Conservation (phyloP, 2,113 vertebrate genomes). For the Eretmochelys imbricata region DNA sequence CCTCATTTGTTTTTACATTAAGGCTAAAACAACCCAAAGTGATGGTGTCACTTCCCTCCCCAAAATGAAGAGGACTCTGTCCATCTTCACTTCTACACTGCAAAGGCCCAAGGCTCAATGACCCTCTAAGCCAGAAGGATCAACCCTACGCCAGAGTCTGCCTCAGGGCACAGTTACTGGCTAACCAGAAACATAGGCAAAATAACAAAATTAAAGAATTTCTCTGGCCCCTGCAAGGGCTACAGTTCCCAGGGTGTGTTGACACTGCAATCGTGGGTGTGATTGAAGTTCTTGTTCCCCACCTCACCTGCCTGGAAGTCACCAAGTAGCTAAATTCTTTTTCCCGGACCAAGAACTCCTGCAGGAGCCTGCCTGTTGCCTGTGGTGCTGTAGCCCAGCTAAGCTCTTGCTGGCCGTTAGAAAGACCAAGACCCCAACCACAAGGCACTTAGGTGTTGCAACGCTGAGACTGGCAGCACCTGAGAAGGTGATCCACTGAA, state of each 20-base stretch:
- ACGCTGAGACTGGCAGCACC: not conserved
- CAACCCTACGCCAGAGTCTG: accelerated
- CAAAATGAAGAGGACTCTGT: not conserved
- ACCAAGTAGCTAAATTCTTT: not conserved
- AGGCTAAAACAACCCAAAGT: not conserved
- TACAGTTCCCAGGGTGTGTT: not conserved
- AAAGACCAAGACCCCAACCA: not conserved
- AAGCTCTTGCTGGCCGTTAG: not conserved
- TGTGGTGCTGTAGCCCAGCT: not conserved
- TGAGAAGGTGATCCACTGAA: not conserved
- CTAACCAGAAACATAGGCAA: not conserved
- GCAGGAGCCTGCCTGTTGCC: not conserved
- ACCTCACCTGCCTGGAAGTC: too few species aligned
- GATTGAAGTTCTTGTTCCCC: not conserved
- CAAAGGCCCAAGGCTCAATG: not conserved
- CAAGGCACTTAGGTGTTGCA: not conserved
- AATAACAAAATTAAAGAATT: not conserved
- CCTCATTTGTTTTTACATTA: not conserved
- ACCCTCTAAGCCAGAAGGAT: not conserved
- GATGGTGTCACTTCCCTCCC: not conserved
- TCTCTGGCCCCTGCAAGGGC: not conserved
- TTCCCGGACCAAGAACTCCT: too few species aligned
- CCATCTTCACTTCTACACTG: not conserved
- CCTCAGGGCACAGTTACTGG: not conserved
- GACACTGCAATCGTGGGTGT: too few species aligned